Base-by-base conservation (phyloP, 2,797 vertebrate genomes). In the Capromys pilorides region DNA sequence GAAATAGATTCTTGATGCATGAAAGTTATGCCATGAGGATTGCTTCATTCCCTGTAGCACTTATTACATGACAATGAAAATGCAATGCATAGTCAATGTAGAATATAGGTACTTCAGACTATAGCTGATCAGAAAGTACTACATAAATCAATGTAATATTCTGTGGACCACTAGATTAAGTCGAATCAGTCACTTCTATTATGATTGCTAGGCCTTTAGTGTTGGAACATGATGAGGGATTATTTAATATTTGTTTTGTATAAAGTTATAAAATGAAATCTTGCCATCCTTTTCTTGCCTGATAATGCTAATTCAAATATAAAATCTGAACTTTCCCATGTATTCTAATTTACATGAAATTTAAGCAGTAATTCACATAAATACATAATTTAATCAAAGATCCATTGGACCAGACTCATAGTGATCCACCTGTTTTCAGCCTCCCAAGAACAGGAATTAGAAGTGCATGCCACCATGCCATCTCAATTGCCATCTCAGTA, bases 301-400 rank as follows among this genome's bases (percentile, higher is more conserved):
- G 2, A 90, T 28, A 21, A 75, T 67, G 24, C 6, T 83, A 26
- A 89, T 91, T 93, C 64, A 78, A 86, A 39, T 61, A n/a, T 54
- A n/a, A 9, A 92, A 86, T 67, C 10, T 67, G 51, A 54, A 54
- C 12, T 54, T 54, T 54, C 3, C 22, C 10, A 62, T 88, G 19
- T 62, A 64, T 39, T 45, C 21, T 90, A 61, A 80, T 62, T 85
- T 89, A 19, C 6, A 49, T 93, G 80, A 39, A 90, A 84, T 94
- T 94, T 84, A 82, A 86, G 36, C 88, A 93, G 22, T 24, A 81
- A 59, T 90, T 73, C 11, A 67, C 93, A 78, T 2, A 82, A 73
- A 71, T 69, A 82, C 19, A 39, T 81, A 61, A 91, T 86, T 80
- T 93, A 83, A 94, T 19, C 51, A 75, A 94, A 22, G 1, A 41